A percentile compares a stretch with the other conserved stretches of the same genome.
Evolutionary conservation across 2,797 vertebrate species (phyloP).

Genomic region (Bryconaethiops microstoma): DNA sequence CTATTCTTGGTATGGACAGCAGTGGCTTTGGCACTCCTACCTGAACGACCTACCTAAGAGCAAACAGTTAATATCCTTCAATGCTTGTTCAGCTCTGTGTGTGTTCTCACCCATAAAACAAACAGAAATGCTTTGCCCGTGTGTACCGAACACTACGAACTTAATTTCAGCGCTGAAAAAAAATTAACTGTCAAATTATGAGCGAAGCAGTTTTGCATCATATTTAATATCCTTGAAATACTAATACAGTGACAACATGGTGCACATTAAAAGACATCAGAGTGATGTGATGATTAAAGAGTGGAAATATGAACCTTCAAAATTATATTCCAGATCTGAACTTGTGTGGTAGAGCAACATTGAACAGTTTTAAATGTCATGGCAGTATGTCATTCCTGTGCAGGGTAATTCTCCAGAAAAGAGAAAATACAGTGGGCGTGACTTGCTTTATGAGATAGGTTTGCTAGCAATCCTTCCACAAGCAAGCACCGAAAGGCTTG

Average conservation of each 20-base stretch:
- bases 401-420: background rate
- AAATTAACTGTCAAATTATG: background rate
- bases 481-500: conserved; percentile 10
- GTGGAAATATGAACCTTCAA: background rate
- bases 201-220: background rate
- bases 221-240: conserved; percentile 11
- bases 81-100: conserved; percentile 21
- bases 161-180: background rate
- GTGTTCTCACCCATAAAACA: conserved; percentile 42
- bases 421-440: background rate
- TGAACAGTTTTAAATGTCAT: conserved; percentile 1
- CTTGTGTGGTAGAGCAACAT: background rate
- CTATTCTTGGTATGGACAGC: background rate
- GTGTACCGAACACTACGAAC: background rate
- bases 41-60: conserved; percentile 10
- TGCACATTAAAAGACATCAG: background rate
- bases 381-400: background rate
- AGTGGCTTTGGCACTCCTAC: background rate
- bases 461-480: conserved; percentile 21
- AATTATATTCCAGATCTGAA: background rate
- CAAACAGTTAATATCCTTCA: conserved; percentile 26
- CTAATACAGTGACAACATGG: background rate
- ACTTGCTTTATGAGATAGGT: background rate
- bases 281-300: background rate
- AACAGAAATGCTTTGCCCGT: conserved; percentile 21